Percentiles rank a stretch among this genome's conserved stretches.
Conservation (phyloP, 2,888 invertebrate species). For the Lithophane socia region DNA sequence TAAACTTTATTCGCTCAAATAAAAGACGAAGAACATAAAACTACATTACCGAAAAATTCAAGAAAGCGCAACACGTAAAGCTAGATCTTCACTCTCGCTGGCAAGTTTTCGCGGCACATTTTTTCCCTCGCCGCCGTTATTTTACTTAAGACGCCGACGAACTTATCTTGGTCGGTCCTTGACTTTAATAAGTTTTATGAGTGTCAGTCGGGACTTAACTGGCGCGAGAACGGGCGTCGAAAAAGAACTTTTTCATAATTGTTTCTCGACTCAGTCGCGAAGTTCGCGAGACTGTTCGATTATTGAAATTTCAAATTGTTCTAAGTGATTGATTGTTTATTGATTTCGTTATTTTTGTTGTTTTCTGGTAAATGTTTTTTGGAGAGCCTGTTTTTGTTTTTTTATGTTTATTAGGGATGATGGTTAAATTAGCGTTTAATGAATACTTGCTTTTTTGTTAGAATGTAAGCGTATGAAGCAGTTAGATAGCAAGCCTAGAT, state of each 20-base stretch:
- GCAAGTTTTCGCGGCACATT: slow-evolving; percentile 84
- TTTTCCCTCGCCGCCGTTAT: slow-evolving; percentile 86
- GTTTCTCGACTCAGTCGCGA: slow-evolving; percentile 85
- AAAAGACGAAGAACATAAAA: slow-evolving; percentile 71
- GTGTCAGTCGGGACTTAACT: slow-evolving; percentile 89
- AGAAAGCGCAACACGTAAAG: slow-evolving; percentile 86
- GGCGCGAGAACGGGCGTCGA: slow-evolving; percentile 87
- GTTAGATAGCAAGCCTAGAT: not conserved
- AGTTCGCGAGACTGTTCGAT: slow-evolving; percentile 83
- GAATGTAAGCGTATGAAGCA: not conserved
- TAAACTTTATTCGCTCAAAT: slow-evolving; percentile 51
- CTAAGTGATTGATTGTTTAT: slow-evolving; percentile 79
- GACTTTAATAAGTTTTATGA: slow-evolving; percentile 91
- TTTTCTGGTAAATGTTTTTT: slow-evolving; percentile 48
- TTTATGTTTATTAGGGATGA: not conserved
- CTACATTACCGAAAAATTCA: slow-evolving; percentile 73
- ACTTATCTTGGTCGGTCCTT: slow-evolving; percentile 90
- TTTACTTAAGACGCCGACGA: slow-evolving; percentile 89
- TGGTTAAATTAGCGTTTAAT: not conserved
- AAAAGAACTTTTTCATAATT: slow-evolving; percentile 90
- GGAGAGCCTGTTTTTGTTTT: slow-evolving; percentile 23
- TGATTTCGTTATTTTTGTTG: slow-evolving; percentile 72
- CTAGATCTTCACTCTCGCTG: slow-evolving; percentile 86
- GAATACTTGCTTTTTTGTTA: not conserved
- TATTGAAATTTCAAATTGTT: slow-evolving; percentile 85